Evolutionary conservation across 2,113 vertebrate genomes (phyloP).

Genomic region (Tor tambroides): DNA sequence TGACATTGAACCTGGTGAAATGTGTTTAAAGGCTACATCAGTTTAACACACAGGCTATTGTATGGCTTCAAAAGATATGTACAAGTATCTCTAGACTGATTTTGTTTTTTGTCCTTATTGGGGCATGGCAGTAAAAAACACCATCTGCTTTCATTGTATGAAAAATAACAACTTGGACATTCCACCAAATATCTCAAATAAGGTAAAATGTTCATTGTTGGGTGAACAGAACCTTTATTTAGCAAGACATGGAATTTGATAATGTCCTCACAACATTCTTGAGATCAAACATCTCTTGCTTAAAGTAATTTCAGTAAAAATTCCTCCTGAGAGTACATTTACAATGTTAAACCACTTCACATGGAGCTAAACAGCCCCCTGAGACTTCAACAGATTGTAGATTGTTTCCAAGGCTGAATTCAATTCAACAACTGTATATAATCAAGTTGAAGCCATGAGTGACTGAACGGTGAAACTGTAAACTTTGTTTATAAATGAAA

Average conservation of each 20-base stretch:
- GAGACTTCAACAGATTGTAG: background rate
- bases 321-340: constrained; percentile 21
- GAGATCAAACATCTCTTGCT: constrained; percentile 23
- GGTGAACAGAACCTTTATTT: background rate
- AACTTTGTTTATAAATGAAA: constrained; percentile 18
- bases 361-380: constrained; percentile 1
- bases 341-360: constrained; percentile 29
- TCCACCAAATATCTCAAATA: background rate
- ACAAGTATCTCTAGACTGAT: background rate
- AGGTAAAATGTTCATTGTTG: background rate
- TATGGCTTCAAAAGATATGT: background rate
- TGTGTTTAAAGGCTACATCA: background rate
- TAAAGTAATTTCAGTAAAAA: constrained; percentile 11
- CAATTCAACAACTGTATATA: background rate
- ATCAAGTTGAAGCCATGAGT: background rate
- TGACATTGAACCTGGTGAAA: background rate
- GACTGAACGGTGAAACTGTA: background rate
- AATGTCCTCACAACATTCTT: constrained; percentile 17
- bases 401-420: background rate
- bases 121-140: background rate
- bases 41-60: background rate
- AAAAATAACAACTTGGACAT: background rate
- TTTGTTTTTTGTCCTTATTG: background rate
- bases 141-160: background rate
- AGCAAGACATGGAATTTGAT: constrained; percentile 15